Evolutionary conservation across 2,888 invertebrate genomes (phyloP).

Genomic region (Plebejus anna): DNA sequence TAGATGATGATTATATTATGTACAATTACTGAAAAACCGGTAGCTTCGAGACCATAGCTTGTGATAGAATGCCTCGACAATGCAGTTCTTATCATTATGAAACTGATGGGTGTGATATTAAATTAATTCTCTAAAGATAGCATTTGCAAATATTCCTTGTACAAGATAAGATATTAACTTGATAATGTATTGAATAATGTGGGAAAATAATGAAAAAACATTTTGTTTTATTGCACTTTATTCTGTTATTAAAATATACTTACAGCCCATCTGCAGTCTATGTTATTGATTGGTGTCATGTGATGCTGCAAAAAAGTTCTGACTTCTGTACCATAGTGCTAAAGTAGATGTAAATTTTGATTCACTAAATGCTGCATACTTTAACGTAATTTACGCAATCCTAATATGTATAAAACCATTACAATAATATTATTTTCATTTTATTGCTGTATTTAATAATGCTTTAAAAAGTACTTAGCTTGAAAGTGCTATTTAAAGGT

Average conservation of each 20-base stretch:
- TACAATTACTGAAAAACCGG: too few relatives aligned
- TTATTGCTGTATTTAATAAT: too few relatives aligned
- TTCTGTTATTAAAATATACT: not conserved
- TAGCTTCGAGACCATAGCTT: too few relatives aligned
- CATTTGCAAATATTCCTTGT: not conserved
- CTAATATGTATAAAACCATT: too few relatives aligned
- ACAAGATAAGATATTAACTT: not conserved
- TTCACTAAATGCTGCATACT: too few relatives aligned
- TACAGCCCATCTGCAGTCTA: not conserved
- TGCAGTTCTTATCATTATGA: not conserved
- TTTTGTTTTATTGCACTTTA: not conserved
- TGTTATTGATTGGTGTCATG: not conserved
- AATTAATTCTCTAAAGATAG: not conserved
- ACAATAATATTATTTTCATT: too few relatives aligned
- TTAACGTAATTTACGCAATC: too few relatives aligned
- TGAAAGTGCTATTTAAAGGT: too few relatives aligned
- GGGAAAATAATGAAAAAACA: not conserved
- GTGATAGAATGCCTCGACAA: not conserved
- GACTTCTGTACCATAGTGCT: not conserved
- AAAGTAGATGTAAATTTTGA: not conserved
- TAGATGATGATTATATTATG: not conserved
- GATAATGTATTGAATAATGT: not conserved
- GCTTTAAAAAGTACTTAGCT: too few relatives aligned
- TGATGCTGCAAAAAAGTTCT: not conserved
- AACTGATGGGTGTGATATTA: not conserved